Conservation (phyloP, 2,113 vertebrate genomes). For the Mesitornis unicolor region DNA sequence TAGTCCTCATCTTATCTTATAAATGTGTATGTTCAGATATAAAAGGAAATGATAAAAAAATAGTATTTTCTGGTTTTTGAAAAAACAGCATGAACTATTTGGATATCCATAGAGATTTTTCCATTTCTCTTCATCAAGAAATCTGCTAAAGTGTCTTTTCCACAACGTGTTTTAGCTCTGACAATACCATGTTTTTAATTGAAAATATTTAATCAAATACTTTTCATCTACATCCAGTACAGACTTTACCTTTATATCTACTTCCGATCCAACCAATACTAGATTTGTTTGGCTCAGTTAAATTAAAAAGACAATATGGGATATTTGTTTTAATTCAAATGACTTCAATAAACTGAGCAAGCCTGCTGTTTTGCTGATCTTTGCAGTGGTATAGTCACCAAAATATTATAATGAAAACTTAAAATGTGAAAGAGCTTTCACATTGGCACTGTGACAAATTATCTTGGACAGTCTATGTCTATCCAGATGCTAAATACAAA, state of each 20-base stretch:
- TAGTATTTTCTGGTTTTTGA: neutral
- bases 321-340: neutral
- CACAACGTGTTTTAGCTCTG: neutral
- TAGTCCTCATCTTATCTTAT: neutral
- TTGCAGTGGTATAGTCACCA: neutral
- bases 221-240: neutral
- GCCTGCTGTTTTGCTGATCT: neutral
- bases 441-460: neutral
- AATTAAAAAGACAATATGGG: neutral
- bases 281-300: neutral
- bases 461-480: neutral
- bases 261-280: neutral
- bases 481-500: neutral
- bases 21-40: neutral
- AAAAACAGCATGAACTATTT: neutral
- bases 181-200: neutral
- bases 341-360: neutral
- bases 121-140: neutral
- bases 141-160: neutral
- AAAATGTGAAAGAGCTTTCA: neutral
- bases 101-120: neutral
- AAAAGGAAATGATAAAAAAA: neutral
- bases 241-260: neutral
- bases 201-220: neutral
- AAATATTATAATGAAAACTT: neutral